Evolutionary conservation across 2,113 vertebrate genomes (phyloP).

Genomic region (Rhea americana): DNA sequence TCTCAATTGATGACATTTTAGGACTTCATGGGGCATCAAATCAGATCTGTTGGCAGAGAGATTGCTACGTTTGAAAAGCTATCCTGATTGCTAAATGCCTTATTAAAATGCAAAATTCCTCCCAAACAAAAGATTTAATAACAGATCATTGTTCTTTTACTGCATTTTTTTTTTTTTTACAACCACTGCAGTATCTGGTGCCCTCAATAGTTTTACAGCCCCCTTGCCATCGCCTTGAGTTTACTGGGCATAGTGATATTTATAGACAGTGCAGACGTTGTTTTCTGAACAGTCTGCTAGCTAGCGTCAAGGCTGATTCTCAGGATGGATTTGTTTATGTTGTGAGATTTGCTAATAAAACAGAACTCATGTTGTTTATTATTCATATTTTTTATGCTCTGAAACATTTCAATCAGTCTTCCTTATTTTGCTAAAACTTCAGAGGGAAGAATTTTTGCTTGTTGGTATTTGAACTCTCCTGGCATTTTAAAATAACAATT

Average conservation of each 20-base stretch:
- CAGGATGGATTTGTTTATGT: neutral
- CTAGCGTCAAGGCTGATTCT: slow-evolving; percentile 46
- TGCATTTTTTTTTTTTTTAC: slow-evolving; percentile 8
- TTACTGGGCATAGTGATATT: slow-evolving; percentile 53
- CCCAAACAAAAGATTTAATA: slow-evolving; percentile 52
- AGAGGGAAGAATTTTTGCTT: neutral
- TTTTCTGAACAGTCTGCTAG: neutral
- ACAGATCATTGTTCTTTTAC: slow-evolving; percentile 20
- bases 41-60: neutral
- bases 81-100: neutral
- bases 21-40: neutral
- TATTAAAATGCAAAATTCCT: slow-evolving; percentile 41
- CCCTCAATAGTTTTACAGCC: slow-evolving; percentile 43
- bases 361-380: slow-evolving; percentile 48
- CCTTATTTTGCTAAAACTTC: slow-evolving; percentile 7
- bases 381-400: slow-evolving; percentile 28
- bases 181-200: neutral
- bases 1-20: neutral
- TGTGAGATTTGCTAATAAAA: slow-evolving; percentile 57
- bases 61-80: slow-evolving; percentile 8
- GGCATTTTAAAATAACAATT: neutral
- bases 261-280: slow-evolving; percentile 19
- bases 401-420: neutral
- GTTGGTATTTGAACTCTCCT: neutral
- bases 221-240: slow-evolving; percentile 26